These are phyloP conservation scores for Aphrophora alni DNA, from an alignment of 2,888 invertebrate genomes.

Conservation along the genomic window DNA sequence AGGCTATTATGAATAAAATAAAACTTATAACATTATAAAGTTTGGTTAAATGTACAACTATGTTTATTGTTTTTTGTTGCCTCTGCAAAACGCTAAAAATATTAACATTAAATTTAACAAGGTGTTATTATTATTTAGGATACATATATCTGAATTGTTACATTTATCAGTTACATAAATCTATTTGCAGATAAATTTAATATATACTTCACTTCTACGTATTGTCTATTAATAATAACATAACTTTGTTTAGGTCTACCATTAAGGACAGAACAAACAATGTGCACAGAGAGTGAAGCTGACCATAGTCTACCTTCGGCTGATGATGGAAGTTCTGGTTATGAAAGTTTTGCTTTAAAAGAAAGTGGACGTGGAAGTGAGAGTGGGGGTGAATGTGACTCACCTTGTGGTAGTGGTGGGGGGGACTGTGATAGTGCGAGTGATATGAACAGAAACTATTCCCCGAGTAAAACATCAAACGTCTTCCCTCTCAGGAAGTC, in stretches of 20 bases:
- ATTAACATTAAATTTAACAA: too few relatives aligned
- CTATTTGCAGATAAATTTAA: too few relatives aligned
- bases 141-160: too few relatives aligned
- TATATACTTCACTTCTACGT: too few relatives aligned
- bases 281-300: slow-evolving; percentile 45
- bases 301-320: slow-evolving; percentile 69
- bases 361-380: slow-evolving; percentile 43
- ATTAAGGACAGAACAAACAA: slow-evolving; percentile 29
- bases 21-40: too few relatives aligned
- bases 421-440: slow-evolving; percentile 19
- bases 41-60: too few relatives aligned
- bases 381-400: slow-evolving; percentile 47
- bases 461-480: neutral
- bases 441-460: slow-evolving; percentile 30
- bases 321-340: slow-evolving; percentile 74
- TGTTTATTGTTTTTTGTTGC: too few relatives aligned
- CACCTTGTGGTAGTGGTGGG: slow-evolving; percentile 41
- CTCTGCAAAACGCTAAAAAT: too few relatives aligned
- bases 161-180: too few relatives aligned
- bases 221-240: too few relatives aligned
- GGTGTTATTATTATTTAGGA: too few relatives aligned
- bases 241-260: slow-evolving; percentile 27
- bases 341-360: slow-evolving; percentile 67
- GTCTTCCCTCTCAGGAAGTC: neutral
- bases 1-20: too few relatives aligned